These are phyloP conservation scores for Lasioglossum vierecki DNA, from an alignment of 2,888 invertebrate genomes.

Conservation along the genomic window DNA sequence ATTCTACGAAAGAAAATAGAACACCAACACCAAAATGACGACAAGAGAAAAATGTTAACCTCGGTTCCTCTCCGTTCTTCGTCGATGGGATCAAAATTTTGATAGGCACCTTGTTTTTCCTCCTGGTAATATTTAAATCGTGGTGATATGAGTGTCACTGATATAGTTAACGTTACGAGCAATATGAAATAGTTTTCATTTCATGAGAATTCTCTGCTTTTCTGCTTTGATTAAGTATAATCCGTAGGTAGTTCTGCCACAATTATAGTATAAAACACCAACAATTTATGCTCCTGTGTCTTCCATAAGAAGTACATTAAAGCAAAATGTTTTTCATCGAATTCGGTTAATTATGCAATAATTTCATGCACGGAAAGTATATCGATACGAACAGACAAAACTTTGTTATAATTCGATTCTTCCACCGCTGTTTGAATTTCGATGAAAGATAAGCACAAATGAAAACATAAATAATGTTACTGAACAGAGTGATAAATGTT, in stretches of 20 bases:
- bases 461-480: constrained; percentile 16
- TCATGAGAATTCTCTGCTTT: neutral
- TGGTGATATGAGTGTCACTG: constrained; percentile 49
- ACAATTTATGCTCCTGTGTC: constrained; percentile 39
- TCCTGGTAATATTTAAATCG: constrained; percentile 80
- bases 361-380: constrained; percentile 46
- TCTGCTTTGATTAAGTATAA: constrained; percentile 1
- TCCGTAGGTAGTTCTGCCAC: neutral
- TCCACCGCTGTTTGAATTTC: neutral
- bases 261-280: constrained; percentile 6
- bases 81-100: constrained; percentile 82
- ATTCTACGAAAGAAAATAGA: constrained; percentile 33
- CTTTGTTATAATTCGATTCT: constrained; percentile 6
- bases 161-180: constrained; percentile 36
- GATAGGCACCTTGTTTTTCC: constrained; percentile 83
- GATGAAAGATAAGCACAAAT: constrained; percentile 29
- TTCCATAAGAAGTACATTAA: neutral
- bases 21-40: constrained; percentile 67
- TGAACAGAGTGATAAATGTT: constrained; percentile 4
- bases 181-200: constrained; percentile 28
- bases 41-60: constrained; percentile 79
- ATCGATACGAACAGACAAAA: constrained; percentile 26
- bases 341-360: constrained; percentile 26
- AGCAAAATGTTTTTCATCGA: constrained; percentile 19
- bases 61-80: constrained; percentile 80